phyloP scores from a whole-genome alignment of 2,888 invertebrate species.

The Callyntrura sp. region DNA sequence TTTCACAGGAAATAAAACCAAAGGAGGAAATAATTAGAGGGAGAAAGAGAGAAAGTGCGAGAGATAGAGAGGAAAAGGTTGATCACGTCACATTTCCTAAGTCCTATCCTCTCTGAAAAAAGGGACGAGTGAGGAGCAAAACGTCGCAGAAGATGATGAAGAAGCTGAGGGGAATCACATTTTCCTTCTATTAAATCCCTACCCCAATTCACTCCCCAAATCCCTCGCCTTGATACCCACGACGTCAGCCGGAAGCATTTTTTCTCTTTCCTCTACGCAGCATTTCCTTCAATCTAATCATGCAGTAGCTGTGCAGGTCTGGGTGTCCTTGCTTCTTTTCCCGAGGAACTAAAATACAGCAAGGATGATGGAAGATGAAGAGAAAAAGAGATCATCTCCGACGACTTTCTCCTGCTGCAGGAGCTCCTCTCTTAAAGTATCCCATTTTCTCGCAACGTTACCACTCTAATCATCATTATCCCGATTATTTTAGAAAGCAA shows the following conservation, averaged over 20 bases:
- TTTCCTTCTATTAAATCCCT: background rate
- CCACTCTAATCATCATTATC: too few species aligned
- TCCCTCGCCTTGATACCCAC: background rate
- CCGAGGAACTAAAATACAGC: too few species aligned
- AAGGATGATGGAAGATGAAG: too few species aligned
- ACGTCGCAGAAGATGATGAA: too few species aligned
- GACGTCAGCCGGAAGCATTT: conserved; percentile 10
- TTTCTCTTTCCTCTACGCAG: background rate
- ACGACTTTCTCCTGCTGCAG: too few species aligned
- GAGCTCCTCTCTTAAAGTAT: too few species aligned
- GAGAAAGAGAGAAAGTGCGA: background rate
- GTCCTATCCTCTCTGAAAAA: background rate
- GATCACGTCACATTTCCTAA: conserved; percentile 35
- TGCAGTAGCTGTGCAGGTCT: too few species aligned
- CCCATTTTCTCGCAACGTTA: too few species aligned
- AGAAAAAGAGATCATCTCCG: too few species aligned
- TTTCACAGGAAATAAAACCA: conserved; percentile 44
- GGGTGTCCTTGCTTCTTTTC: too few species aligned
- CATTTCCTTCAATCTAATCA: background rate
- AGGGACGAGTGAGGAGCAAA: background rate
- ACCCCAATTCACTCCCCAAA: background rate
- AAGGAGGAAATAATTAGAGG: conserved; percentile 49
- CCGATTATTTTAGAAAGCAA: background rate
- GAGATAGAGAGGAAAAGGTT: conserved; percentile 22
- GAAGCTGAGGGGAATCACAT: too few species aligned